These are phyloP conservation scores for Clinocottus analis DNA, from an alignment of 2,113 vertebrate species.

Conservation along the genomic window DNA sequence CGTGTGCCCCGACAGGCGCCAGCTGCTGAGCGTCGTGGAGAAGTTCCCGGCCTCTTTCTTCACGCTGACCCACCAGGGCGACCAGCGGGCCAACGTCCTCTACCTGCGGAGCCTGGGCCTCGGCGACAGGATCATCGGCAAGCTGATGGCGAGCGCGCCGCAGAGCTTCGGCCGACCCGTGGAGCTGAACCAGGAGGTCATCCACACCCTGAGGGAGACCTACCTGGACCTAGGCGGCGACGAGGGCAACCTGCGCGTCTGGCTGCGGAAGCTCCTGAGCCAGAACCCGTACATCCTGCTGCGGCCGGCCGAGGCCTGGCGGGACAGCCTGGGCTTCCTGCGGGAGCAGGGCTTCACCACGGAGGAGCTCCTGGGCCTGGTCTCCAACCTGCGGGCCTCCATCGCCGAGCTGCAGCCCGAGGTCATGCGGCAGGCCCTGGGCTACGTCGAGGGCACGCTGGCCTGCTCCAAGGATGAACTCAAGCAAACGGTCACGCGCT, in stretches of 20 bases:
- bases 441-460: conserved; percentile 37
- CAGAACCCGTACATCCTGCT: conserved; percentile 69
- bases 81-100: conserved; percentile 67
- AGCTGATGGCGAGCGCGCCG: conserved; percentile 68
- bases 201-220: conserved; percentile 66
- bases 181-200: conserved; percentile 68
- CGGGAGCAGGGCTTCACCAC: conserved; percentile 69
- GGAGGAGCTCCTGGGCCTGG: conserved; percentile 59
- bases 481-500: conserved; percentile 37
- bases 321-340: conserved; percentile 70
- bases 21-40: conserved; percentile 61
- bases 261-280: conserved; percentile 70
- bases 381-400: conserved; percentile 63
- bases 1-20: conserved; percentile 44
- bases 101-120: conserved; percentile 65
- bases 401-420: conserved; percentile 64
- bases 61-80: conserved; percentile 31
- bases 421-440: conserved; percentile 53
- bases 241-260: conserved; percentile 57
- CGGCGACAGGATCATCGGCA: conserved; percentile 62
- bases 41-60: conserved; percentile 73
- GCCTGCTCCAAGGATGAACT: conserved; percentile 60
- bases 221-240: conserved; percentile 69
- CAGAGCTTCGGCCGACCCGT: conserved; percentile 66
- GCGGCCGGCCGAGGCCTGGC: conserved; percentile 60